Conservation (phyloP, 2,113 vertebrate genomes). For the Opisthocomus hoazin region DNA sequence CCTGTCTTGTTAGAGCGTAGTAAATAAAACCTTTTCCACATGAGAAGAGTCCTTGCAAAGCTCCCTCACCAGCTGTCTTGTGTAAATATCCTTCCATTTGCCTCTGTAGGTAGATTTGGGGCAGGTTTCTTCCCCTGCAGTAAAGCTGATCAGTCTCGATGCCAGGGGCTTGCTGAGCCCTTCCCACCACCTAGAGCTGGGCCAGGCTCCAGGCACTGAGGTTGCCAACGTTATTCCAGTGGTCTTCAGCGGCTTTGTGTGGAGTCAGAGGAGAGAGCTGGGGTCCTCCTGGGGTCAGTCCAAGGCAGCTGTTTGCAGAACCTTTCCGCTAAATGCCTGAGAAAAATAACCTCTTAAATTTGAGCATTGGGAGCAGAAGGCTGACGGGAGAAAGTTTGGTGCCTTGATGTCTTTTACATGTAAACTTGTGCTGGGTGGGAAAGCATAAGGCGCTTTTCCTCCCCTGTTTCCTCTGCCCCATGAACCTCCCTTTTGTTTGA, state of each 20-base stretch:
- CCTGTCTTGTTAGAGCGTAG: not conserved
- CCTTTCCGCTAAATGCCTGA: not conserved
- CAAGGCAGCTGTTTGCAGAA: not conserved
- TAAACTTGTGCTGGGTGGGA: not conserved
- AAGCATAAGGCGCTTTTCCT: not conserved
- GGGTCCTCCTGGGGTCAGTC: not conserved
- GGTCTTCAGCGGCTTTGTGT: not conserved
- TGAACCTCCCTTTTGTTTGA: slow-evolving; percentile 24
- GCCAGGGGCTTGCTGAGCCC: not conserved
- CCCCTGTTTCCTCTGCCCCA: not conserved
- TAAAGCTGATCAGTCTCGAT: not conserved
- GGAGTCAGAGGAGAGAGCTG: not conserved
- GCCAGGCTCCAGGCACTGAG: not conserved
- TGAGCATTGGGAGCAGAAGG: not conserved
- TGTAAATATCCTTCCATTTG: slow-evolving; percentile 9
- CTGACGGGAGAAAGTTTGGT: not conserved
- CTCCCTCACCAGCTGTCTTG: not conserved
- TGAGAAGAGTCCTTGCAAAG: not conserved
- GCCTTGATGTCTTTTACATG: not conserved
- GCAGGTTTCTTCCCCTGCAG: not conserved
- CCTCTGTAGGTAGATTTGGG: not conserved
- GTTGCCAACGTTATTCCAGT: not conserved
- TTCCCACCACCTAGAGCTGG: not conserved
- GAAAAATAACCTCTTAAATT: not conserved
- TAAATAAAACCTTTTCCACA: slow-evolving; percentile 3